Percentiles rank a stretch among this genome's conserved stretches.
phyloP scores from a whole-genome alignment of 2,888 invertebrate species.

The Andrena fulva region DNA sequence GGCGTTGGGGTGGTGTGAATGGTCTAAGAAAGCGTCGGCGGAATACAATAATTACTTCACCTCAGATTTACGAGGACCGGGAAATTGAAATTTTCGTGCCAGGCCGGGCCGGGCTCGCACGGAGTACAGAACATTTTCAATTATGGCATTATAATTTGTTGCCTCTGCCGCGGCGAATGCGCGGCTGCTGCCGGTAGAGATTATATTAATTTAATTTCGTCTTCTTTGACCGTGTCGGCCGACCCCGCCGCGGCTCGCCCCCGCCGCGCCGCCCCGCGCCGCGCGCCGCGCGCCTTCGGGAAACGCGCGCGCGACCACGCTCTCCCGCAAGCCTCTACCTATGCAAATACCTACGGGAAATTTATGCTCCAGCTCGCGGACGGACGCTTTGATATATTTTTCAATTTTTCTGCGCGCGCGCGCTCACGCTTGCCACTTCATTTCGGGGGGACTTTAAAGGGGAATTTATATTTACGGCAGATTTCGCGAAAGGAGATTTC shows the following conservation, averaged over 20 bases:
- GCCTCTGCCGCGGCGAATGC: slow-evolving; percentile 73
- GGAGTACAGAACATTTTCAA: slow-evolving; percentile 81
- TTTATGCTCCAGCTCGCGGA: slow-evolving; percentile 49
- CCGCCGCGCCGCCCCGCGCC: neutral
- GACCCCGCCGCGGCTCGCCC: slow-evolving; percentile 40
- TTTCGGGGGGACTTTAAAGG: slow-evolving; percentile 41
- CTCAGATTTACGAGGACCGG: slow-evolving; percentile 83
- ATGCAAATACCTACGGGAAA: slow-evolving; percentile 55
- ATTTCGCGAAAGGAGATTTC: slow-evolving; percentile 30
- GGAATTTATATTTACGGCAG: slow-evolving; percentile 49
- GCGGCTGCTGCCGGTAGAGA: slow-evolving; percentile 72
- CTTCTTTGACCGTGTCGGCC: slow-evolving; percentile 78
- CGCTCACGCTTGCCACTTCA: slow-evolving; percentile 37
- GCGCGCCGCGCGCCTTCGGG: neutral
- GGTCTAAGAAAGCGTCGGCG: slow-evolving; percentile 80
- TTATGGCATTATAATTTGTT: slow-evolving; percentile 83
- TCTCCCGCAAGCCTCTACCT: slow-evolving; percentile 32
- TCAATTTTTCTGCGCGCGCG: slow-evolving; percentile 47
- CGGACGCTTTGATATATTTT: slow-evolving; percentile 59
- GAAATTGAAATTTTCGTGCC: slow-evolving; percentile 83
- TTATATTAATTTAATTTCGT: slow-evolving; percentile 83
- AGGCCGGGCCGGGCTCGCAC: slow-evolving; percentile 71
- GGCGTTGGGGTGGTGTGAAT: slow-evolving; percentile 75
- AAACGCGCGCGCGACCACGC: slow-evolving; percentile 26
- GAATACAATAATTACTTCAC: slow-evolving; percentile 84